phyloP scores from a whole-genome alignment of 2,888 invertebrate species.

The Biston betularia region DNA sequence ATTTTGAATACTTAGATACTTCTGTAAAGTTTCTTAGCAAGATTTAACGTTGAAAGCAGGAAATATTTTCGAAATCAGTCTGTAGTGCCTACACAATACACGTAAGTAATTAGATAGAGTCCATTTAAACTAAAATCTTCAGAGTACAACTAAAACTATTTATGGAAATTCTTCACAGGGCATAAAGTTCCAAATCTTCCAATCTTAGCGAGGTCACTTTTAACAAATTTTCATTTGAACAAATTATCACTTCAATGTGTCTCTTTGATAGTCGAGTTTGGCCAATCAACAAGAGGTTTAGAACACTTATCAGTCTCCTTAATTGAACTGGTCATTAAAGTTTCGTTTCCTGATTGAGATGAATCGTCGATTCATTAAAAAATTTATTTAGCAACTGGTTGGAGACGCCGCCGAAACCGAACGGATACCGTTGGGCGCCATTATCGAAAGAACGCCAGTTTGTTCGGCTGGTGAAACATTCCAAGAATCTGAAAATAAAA shows the following conservation, averaged over 20 bases:
- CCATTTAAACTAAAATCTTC: conserved; percentile 45
- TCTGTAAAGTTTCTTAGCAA: conserved; percentile 10
- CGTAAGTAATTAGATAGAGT: conserved; percentile 43
- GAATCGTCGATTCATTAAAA: conserved; percentile 51
- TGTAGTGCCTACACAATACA: conserved; percentile 51
- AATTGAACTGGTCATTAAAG: conserved; percentile 57
- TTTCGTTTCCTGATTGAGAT: conserved; percentile 56
- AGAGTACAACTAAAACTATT: conserved; percentile 40
- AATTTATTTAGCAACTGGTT: conserved; percentile 28
- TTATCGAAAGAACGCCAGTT: conserved; percentile 22
- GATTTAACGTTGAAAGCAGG: conserved; percentile 35
- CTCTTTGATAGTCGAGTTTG: conserved; percentile 58
- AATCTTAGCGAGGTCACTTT: conserved; percentile 63
- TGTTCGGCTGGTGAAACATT: conserved; percentile 25
- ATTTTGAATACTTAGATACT: neutral
- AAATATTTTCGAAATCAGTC: conserved; percentile 57
- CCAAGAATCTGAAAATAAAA: conserved; percentile 43
- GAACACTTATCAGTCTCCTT: conserved; percentile 64
- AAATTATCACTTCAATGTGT: conserved; percentile 57
- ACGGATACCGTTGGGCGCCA: conserved; percentile 15
- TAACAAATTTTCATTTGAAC: conserved; percentile 54
- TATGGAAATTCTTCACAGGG: conserved; percentile 44
- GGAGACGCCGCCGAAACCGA: conserved; percentile 1
- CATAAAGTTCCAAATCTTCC: conserved; percentile 30
- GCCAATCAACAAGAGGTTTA: conserved; percentile 59